Percentiles rank a stretch among this genome's conserved stretches.
Evolutionary conservation across 2,113 vertebrate species (phyloP).

Genomic region (Apus apus): DNA sequence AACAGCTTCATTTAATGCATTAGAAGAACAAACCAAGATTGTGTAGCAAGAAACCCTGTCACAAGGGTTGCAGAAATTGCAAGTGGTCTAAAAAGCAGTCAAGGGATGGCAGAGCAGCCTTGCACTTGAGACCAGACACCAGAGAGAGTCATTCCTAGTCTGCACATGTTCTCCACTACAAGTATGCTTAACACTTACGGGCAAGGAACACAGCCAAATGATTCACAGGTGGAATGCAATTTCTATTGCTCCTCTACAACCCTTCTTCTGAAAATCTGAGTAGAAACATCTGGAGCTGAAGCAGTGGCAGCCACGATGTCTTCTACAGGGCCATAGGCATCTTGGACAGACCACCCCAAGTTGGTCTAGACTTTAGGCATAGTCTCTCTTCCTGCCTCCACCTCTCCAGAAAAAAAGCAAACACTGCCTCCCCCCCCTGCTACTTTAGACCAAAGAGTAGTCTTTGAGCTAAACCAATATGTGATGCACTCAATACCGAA

Average conservation of each 20-base stretch:
- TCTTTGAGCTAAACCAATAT: neutral
- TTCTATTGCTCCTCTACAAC: neutral
- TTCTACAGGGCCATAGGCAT: neutral
- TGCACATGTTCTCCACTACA: rapidly evolving
- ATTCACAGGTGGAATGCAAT: neutral
- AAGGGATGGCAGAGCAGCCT: neutral
- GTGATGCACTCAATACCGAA: neutral
- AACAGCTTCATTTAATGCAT: neutral
- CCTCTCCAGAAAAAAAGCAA: rapidly evolving
- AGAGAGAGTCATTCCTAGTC: neutral
- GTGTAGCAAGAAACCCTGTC: neutral
- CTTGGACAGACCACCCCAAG: neutral
- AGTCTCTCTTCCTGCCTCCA: neutral
- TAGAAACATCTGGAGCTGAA: neutral
- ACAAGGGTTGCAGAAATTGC: neutral
- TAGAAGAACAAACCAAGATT: neutral
- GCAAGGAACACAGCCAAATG: neutral
- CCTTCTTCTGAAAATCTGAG: neutral
- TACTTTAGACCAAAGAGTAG: neutral
- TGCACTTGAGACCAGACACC: neutral
- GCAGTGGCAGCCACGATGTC: neutral
- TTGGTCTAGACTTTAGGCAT: neutral
- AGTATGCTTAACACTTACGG: rapidly evolving
- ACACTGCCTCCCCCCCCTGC: no score
- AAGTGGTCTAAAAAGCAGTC: neutral